Evolutionary conservation across 2,113 vertebrate genomes (phyloP).

Genomic region (Centropus unirufus): DNA sequence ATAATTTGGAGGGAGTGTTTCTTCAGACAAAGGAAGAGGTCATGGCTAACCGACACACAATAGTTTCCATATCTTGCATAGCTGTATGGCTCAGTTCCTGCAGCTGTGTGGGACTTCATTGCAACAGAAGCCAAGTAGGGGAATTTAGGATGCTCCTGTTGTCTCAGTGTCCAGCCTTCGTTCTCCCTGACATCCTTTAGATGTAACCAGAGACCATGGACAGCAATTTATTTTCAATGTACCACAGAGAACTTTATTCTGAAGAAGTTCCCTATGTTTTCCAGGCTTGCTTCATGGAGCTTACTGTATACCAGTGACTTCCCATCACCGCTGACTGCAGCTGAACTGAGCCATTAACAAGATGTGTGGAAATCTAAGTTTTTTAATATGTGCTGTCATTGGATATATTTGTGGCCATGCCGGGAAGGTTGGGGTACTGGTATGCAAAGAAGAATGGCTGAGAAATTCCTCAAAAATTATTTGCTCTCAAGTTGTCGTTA

Average conservation of each 20-base stretch:
- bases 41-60: background rate
- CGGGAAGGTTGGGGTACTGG: background rate
- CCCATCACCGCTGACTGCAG: background rate
- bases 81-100: background rate
- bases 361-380: background rate
- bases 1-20: background rate
- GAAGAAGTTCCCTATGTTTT: background rate
- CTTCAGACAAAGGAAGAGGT: background rate
- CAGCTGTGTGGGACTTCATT: background rate
- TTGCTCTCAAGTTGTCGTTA: background rate
- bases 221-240: background rate
- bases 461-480: background rate
- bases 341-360: background rate
- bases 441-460: background rate
- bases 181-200: background rate
- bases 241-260: background rate
- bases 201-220: rapidly evolving
- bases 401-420: background rate
- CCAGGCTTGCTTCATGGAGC: background rate
- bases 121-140: background rate
- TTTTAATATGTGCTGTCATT: background rate
- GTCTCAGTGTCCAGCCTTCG: background rate
- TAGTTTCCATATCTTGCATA: background rate
- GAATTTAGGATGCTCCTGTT: background rate
- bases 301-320: background rate